A percentile compares a stretch with the other conserved stretches of the same genome.
These are phyloP conservation scores for Vimba vimba DNA, from an alignment of 2,113 vertebrate genomes.

Conservation along the genomic window DNA sequence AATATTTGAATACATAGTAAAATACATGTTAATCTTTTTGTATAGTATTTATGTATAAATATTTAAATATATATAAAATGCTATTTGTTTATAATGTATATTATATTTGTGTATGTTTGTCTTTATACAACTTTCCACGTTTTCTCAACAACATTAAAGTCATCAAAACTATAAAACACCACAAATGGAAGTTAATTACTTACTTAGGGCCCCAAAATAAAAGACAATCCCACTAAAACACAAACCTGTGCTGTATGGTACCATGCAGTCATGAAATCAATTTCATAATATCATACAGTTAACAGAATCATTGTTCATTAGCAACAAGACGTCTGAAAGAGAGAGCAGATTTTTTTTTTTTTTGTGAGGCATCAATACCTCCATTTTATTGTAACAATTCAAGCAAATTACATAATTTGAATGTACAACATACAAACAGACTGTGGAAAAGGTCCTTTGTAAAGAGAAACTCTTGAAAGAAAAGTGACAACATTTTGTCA, in stretches of 20 bases:
- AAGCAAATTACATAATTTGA: slow-evolving; percentile 27
- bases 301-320: background rate
- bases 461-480: slow-evolving; percentile 26
- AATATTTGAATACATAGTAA: background rate
- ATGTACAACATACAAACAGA: slow-evolving; percentile 41
- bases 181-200: background rate
- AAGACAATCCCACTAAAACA: too few species aligned
- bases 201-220: too few species aligned
- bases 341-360: background rate
- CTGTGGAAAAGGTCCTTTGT: slow-evolving; percentile 12
- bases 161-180: background rate
- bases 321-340: background rate
- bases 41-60: too few species aligned
- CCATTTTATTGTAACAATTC: slow-evolving; percentile 54
- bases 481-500: background rate
- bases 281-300: too few species aligned
- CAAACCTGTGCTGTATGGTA: too few species aligned
- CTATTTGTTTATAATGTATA: too few species aligned
- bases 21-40: background rate
- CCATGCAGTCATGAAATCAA: too few species aligned
- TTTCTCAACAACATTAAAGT: background rate
- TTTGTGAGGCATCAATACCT: background rate
- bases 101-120: too few species aligned
- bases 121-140: too few species aligned
- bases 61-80: too few species aligned